Percentiles rank a stretch among this genome's conserved stretches.
phyloP scores from a whole-genome alignment of 2,113 vertebrate genomes.

The Heterotilapia buettikoferi region DNA sequence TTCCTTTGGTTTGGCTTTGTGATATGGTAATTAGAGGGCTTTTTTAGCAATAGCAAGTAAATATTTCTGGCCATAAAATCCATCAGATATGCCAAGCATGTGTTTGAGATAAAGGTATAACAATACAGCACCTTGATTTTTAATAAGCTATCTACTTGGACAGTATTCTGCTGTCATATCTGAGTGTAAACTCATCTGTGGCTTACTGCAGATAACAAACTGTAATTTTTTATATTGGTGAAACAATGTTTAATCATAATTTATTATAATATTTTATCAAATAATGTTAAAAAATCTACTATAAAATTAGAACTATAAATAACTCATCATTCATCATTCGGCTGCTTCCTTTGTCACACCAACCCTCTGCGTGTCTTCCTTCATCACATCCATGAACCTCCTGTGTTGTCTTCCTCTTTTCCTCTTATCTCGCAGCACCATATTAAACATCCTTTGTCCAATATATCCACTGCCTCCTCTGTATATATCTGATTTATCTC shows the following conservation, averaged over 20 bases:
- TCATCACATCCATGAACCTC: not conserved
- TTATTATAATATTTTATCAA: not conserved
- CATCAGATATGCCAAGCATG: not conserved
- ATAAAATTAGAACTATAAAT: fast-evolving
- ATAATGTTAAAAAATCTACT: not conserved
- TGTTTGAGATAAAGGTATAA: not conserved
- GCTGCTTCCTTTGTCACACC: not conserved
- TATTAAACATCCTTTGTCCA: not conserved
- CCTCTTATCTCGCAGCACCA: not conserved
- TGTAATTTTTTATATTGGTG: not conserved
- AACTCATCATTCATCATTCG: not conserved
- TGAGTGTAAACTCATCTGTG: not conserved
- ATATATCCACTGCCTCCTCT: not conserved
- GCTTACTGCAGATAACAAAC: not conserved
- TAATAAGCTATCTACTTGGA: not conserved
- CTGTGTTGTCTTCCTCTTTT: not conserved
- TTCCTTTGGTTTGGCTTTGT: not conserved
- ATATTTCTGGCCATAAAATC: not conserved
- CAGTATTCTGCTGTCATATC: not conserved
- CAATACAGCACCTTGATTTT: not conserved
- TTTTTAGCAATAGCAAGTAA: not conserved
- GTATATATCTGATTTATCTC: not conserved
- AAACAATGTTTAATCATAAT: not conserved
- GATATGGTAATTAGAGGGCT: not conserved
- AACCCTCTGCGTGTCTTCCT: not conserved